These are phyloP conservation scores for Apodemia mormo DNA, from an alignment of 2,888 invertebrate genomes.

Conservation along the genomic window DNA sequence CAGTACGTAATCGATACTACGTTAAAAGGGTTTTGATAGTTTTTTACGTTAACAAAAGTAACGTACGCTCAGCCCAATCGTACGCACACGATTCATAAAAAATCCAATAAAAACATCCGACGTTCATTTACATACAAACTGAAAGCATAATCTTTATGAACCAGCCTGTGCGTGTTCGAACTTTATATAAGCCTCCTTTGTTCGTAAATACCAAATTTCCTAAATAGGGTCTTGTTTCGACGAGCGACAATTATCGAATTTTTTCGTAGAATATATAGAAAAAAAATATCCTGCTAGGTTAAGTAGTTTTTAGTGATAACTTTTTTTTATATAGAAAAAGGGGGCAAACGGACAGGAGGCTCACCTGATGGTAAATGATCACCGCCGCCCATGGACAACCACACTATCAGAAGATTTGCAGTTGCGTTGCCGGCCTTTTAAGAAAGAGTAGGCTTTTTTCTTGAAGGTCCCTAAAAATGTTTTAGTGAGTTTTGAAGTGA, in stretches of 20 bases:
- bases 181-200: neutral
- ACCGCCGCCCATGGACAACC: too few species aligned
- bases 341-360: too few species aligned
- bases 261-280: too few species aligned
- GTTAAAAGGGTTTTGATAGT: neutral
- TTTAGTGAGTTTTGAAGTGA: too few species aligned
- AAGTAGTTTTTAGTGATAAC: too few species aligned
- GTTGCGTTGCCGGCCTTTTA: too few species aligned
- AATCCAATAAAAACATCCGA: neutral
- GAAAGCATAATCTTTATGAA: slow-evolving; percentile 4
- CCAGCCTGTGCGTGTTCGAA: neutral
- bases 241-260: neutral
- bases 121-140: neutral
- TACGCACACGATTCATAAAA: neutral
- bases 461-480: too few species aligned
- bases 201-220: neutral
- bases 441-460: too few species aligned
- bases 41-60: neutral
- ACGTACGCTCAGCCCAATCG: neutral
- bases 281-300: too few species aligned
- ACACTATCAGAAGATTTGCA: too few species aligned
- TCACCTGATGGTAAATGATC: too few species aligned
- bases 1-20: neutral
- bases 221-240: neutral
- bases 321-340: too few species aligned